These are phyloP conservation scores for Chiloscyllium punctatum DNA, from an alignment of 2,797 vertebrate species.

Conservation along the genomic window DNA sequence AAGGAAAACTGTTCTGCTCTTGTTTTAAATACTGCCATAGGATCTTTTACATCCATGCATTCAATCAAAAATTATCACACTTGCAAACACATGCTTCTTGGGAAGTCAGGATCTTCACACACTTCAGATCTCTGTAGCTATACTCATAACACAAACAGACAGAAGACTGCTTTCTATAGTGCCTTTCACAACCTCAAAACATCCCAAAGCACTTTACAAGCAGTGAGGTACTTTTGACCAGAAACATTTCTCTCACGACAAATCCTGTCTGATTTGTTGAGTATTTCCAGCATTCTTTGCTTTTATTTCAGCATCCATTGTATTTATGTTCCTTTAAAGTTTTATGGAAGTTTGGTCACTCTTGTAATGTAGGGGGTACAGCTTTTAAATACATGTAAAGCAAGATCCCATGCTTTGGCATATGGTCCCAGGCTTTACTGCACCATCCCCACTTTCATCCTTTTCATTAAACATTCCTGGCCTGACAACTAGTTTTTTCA, in stretches of 20 bases:
- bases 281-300: too few species aligned
- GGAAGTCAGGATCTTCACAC: background rate
- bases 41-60: background rate
- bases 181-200: background rate
- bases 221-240: background rate
- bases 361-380: background rate
- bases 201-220: background rate
- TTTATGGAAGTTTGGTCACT: background rate
- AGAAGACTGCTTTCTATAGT: background rate
- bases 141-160: background rate
- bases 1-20: too few species aligned
- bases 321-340: background rate
- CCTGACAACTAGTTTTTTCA: too few species aligned
- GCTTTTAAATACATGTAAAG: background rate
- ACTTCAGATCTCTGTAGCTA: background rate
- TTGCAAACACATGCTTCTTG: background rate
- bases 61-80: background rate
- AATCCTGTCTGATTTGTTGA: too few species aligned
- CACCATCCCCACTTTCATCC: too few species aligned
- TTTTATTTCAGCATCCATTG: background rate
- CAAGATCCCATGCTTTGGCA: background rate
- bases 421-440: too few species aligned
- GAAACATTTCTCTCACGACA: too few species aligned
- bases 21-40: too few species aligned
- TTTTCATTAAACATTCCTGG: too few species aligned